Evolutionary conservation across 2,888 invertebrate genomes (phyloP), one percentile per base, ranked within the genome.

Genomic region (Tenthredo distinguenda): DNA sequence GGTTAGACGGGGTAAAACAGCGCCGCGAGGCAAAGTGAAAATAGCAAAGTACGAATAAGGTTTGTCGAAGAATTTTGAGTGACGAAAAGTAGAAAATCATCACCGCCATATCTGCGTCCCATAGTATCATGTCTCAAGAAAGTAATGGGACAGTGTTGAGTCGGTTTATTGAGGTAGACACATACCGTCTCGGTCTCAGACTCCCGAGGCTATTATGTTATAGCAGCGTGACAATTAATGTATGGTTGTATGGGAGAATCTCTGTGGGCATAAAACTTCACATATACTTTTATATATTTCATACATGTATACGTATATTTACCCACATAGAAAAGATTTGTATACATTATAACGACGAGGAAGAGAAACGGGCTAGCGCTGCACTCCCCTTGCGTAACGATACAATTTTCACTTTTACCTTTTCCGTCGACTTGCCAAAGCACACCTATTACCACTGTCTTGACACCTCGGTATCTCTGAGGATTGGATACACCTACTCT

Each of bases 371-470:
- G 62, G 21, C 40, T 10, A 58, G 40, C 62, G 81, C 50, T 81
- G 81, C 81, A 81, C 81, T 81, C 62, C 62, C 71, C 83, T 83
- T 68, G 83, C 83, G 83, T 83, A 83, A 83, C 83, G 83, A 83
- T 65, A 71, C 68, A 71, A 83, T 83, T 83, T 83, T 83, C 83
- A 83, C 83, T 83, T 83, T 83, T 83, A 71, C 68, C 83, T 68
- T 83, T 83, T 83, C 83, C 83, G 34, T 68, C 83, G 68, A 6
- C 83, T 50, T 18, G 12, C 50, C 72, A 74, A 74, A 40, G 72
- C 72, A 21, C 72, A 43, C 72, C 72, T 43, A 43, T 7, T 12
- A 43, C 72, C 18, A 15, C 68, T 68, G 18, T 26, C 68, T 68
- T 34, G 62, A 21, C 62, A 62, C 62, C 68, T 68, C 7, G 21